phyloP scores from a whole-genome alignment of 2,888 invertebrate genomes.

The Drosophila ochracea region DNA sequence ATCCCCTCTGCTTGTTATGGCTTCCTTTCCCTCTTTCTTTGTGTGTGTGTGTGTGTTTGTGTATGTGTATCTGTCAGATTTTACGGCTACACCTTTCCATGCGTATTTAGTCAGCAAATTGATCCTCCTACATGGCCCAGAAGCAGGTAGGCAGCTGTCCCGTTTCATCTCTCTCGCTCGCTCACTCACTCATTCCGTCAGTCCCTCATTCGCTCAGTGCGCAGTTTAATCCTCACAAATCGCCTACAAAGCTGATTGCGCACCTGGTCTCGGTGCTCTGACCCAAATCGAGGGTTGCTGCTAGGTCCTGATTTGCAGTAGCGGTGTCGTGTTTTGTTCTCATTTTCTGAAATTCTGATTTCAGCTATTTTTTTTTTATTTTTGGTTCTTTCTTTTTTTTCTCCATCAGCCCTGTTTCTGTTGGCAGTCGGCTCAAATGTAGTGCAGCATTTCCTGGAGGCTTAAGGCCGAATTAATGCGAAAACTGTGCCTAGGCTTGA shows the following conservation, averaged over 20 bases:
- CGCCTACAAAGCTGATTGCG: conserved; percentile 82
- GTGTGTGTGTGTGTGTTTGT: conserved; percentile 4
- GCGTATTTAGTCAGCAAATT: conserved; percentile 79
- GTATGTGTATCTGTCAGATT: conserved; percentile 62
- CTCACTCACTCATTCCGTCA: neutral
- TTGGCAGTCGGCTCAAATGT: conserved; percentile 34
- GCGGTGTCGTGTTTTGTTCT: conserved; percentile 75
- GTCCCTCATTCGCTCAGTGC: conserved; percentile 45
- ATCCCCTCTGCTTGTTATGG: conserved; percentile 28
- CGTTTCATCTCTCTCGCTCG: conserved; percentile 4
- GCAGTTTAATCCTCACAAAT: conserved; percentile 80
- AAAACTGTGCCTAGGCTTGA: conserved; percentile 39
- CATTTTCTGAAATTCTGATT: conserved; percentile 52
- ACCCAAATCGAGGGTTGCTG: conserved; percentile 59
- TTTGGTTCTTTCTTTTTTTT: conserved; percentile 12
- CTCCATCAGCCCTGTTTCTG: conserved; percentile 2
- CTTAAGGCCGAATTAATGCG: conserved; percentile 63
- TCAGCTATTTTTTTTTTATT: conserved; percentile 11
- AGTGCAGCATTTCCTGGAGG: conserved; percentile 59
- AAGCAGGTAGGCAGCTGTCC: conserved; percentile 68
- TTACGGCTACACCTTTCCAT: conserved; percentile 75
- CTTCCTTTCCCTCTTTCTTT: neutral
- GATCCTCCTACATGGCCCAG: conserved; percentile 70
- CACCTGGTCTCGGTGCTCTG: conserved; percentile 55
- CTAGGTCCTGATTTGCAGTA: conserved; percentile 37